Conservation (phyloP, 35 echinoderm and acorn worm genomes). For the Eucidaris tribuloides region DNA sequence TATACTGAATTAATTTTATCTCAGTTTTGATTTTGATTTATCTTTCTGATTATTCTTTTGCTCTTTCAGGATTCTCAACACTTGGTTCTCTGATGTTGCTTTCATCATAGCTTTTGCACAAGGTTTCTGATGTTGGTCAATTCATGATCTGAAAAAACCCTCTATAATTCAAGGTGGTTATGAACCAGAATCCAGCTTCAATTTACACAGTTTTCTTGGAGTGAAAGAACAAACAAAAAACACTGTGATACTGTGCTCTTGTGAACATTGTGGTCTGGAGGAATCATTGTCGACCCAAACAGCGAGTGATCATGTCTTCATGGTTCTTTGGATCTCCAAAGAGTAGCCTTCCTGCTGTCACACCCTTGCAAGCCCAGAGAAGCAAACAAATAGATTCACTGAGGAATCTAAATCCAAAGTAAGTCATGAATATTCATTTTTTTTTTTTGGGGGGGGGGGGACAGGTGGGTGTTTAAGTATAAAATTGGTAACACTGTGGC, state of each 20-base stretch:
- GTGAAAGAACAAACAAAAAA: too few species aligned
- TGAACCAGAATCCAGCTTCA: too few species aligned
- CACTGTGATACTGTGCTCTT: neutral
- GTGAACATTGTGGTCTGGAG: neutral
- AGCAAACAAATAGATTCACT: constrained; percentile 65
- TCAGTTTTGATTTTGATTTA: too few species aligned
- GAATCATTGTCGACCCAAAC: neutral
- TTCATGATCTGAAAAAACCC: too few species aligned
- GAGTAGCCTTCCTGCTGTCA: constrained; percentile 61
- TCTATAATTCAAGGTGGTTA: too few species aligned
- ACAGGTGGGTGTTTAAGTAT: neutral
- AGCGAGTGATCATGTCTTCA: neutral
- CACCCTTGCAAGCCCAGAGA: constrained; percentile 65
- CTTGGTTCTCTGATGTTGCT: too few species aligned
- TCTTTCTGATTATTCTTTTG: too few species aligned
- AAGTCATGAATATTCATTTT: neutral
- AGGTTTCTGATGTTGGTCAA: too few species aligned
- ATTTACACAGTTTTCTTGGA: too few species aligned
- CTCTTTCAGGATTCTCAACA: too few species aligned
- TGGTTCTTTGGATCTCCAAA: constrained; percentile 29
- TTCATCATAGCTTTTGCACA: too few species aligned
- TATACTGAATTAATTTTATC: too few species aligned
- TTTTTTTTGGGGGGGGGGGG: neutral
- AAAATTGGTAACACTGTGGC: neutral
- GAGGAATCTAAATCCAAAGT: constrained; percentile 63